Base-by-base conservation (phyloP, 1,140 invertebrate genomes). In the Drosophila mojavensis region DNA sequence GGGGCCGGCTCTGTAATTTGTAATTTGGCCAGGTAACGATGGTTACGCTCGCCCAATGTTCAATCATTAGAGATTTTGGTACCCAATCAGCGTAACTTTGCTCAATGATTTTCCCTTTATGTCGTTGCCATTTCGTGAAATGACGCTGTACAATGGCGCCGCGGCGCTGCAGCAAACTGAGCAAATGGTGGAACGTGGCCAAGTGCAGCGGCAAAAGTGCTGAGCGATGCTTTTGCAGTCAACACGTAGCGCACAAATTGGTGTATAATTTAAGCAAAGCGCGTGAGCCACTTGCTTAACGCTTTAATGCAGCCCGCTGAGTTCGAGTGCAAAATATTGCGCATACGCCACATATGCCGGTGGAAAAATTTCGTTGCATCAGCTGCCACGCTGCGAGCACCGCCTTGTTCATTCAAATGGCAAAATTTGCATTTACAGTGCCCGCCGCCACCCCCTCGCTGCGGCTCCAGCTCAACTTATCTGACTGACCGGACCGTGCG, bases 401-500 rank as follows among this genome's bases (percentile, higher is more conserved):
- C 11, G 26, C 24, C 56, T 50, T 83, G 83, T 67, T 73, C 65
- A 88, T 68, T 86, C 75, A 73, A 74, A 71, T 71, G 76, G 45
- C 55, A 62, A 79, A 75, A 82, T 71, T 82, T 76, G 64, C 83
- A 82, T 82, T 77, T 77, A 64, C 81, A 59, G 53, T 67, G 56
- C 43, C 24, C 56, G 48, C 55, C 26, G 51, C 51, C 56, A 43
- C 55, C 26, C 28, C 51, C 33, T 30, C 17, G 26, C 67, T 36
- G 43, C 30, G 30, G 45, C 41, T 60, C 33, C 15, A 47, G 53
- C 43, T 58, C 53, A 50, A 50, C 30, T 47, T 30, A 33, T 59
- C 58, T 45, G 48, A 15, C 26, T 28, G 36, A 24, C 54, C 58
- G 55, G 43, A 30, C 45, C 20, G 17, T 15, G 13, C 45, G 26